Percentiles rank a stretch among this genome's conserved stretches.
phyloP scores from a whole-genome alignment of 2,888 invertebrate genomes.

The Seira musarum region DNA sequence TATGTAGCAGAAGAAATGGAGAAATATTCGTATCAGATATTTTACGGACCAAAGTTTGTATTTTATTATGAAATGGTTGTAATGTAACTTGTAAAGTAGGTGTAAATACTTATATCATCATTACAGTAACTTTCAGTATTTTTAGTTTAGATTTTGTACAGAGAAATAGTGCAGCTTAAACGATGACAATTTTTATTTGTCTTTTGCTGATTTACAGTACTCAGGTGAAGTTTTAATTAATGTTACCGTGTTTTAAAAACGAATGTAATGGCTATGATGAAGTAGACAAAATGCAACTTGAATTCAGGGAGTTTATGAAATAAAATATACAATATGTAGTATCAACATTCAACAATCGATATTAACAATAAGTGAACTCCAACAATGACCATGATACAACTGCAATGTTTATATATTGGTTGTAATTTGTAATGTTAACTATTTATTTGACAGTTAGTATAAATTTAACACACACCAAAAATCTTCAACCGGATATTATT shows the following conservation, averaged over 20 bases:
- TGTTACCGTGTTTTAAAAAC: constrained; percentile 53
- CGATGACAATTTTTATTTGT: background rate
- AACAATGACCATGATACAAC: too few species aligned
- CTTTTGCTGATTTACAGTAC: constrained; percentile 43
- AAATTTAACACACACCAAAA: constrained; percentile 1
- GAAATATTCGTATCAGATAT: constrained; percentile 34
- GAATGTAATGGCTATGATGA: background rate
- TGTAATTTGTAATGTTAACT: background rate
- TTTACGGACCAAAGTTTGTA: constrained; percentile 64
- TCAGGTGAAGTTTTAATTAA: constrained; percentile 62
- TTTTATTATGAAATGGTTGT: constrained; percentile 63
- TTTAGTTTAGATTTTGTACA: background rate
- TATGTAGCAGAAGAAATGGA: background rate
- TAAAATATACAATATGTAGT: background rate
- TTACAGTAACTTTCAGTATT: constrained; percentile 18
- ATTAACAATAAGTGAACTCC: too few species aligned
- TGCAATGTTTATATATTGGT: background rate
- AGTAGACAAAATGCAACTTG: constrained; percentile 34
- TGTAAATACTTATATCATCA: constrained; percentile 55
- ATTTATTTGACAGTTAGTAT: background rate
- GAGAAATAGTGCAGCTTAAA: background rate
- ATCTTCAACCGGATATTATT: background rate
- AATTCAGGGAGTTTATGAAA: constrained; percentile 49
- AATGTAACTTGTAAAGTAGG: constrained; percentile 64
- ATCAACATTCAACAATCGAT: background rate